These are phyloP conservation scores for Chloromyia formosa DNA, from an alignment of 2,888 invertebrate species.

Conservation along the genomic window DNA sequence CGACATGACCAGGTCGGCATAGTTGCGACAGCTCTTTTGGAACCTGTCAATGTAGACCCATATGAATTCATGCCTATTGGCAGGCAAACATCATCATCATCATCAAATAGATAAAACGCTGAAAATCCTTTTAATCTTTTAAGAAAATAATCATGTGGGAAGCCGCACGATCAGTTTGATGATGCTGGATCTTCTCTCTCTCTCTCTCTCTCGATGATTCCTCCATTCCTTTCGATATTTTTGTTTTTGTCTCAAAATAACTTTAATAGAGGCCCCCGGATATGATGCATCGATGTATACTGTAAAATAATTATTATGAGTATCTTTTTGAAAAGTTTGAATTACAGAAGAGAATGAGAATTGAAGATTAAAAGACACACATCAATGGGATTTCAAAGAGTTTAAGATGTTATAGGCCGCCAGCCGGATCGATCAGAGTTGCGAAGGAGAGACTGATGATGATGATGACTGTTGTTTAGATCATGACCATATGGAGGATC, in stretches of 20 bases:
- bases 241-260: too few relatives aligned
- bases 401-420: too few relatives aligned
- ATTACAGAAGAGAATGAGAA: not conserved
- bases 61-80: conserved; percentile 3
- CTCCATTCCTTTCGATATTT: too few relatives aligned
- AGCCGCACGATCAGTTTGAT: conserved; percentile 3
- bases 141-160: conserved; percentile 40
- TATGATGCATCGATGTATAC: too few relatives aligned
- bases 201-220: too few relatives aligned
- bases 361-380: too few relatives aligned
- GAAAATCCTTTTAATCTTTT: conserved; percentile 42
- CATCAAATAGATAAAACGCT: conserved; percentile 8
- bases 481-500: conserved; percentile 7
- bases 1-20: too few relatives aligned
- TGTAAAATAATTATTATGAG: conserved; percentile 12
- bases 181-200: too few relatives aligned
- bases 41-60: too few relatives aligned
- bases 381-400: conserved; percentile 12
- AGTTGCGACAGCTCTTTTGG: too few relatives aligned
- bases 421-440: not conserved
- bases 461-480: not conserved
- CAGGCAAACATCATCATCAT: conserved; percentile 6
- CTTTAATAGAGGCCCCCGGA: too few relatives aligned
- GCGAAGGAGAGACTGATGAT: too few relatives aligned
- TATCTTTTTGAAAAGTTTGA: conserved; percentile 1